Conservation (phyloP, 2,888 invertebrate species). For the Amblyjoppa fuscipennis region DNA sequence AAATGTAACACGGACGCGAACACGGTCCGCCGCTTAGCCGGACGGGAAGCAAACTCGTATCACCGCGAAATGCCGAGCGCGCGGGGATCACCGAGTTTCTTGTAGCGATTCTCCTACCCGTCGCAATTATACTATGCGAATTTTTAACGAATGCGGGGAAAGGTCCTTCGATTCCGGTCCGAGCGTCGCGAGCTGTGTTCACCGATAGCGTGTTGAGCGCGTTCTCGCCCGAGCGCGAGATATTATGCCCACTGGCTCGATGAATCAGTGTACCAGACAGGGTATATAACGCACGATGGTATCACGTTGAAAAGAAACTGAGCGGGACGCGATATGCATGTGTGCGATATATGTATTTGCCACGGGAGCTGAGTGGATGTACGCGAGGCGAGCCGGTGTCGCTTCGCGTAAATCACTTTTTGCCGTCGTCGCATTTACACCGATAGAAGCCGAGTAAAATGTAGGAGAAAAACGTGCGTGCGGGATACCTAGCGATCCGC, state of each 20-base stretch:
- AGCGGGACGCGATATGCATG: constrained; percentile 31
- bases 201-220: constrained; percentile 24
- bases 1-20: background rate
- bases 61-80: constrained; percentile 37
- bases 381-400: constrained; percentile 27
- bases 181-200: background rate
- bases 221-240: constrained; percentile 47
- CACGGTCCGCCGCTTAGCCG: background rate
- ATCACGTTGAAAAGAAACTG: constrained; percentile 46
- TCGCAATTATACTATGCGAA: constrained; percentile 33
- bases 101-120: constrained; percentile 5
- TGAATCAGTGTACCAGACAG: constrained; percentile 45
- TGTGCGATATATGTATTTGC: constrained; percentile 29
- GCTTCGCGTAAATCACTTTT: constrained; percentile 68
- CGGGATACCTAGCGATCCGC: constrained; percentile 12
- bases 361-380: constrained; percentile 19
- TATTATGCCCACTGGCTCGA: constrained; percentile 47
- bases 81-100: constrained; percentile 45
- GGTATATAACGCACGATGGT: constrained; percentile 1
- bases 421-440: constrained; percentile 52
- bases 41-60: background rate
- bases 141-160: constrained; percentile 51
- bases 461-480: constrained; percentile 48
- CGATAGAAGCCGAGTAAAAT: constrained; percentile 44
- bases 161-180: constrained; percentile 47